A percentile compares a stretch with the other conserved stretches of the same genome.
Conservation (phyloP, 2,888 invertebrate species). For the Trissoscelio sp. region DNA sequence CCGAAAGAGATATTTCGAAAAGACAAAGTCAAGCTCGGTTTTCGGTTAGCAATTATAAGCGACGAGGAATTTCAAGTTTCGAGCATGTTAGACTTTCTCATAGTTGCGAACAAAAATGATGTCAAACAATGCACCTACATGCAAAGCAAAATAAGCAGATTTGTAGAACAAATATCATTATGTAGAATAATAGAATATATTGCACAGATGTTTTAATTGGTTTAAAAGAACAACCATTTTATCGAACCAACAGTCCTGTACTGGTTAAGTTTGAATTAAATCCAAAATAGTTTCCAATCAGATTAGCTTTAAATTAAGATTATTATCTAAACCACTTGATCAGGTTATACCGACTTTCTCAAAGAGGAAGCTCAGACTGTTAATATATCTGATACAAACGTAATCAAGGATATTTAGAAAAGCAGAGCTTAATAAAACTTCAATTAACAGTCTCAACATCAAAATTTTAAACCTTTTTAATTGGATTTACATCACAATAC, state of each 20-base stretch:
- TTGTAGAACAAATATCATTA: background rate
- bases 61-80: conserved; percentile 3
- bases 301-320: conserved; percentile 57
- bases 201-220: background rate
- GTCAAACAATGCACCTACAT: background rate
- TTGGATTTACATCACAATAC: too few relatives aligned
- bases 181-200: background rate
- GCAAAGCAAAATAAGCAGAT: background rate
- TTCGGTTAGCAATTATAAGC: conserved; percentile 7
- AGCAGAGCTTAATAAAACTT: background rate
- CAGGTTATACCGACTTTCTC: conserved; percentile 41
- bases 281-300: conserved; percentile 53
- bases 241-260: background rate
- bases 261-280: conserved; percentile 37
- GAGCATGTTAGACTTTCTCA: background rate
- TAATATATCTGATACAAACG: conserved; percentile 24
- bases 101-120: conserved; percentile 11
- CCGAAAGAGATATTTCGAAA: background rate
- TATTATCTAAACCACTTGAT: conserved; percentile 45
- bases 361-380: conserved; percentile 1
- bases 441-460: conserved; percentile 17
- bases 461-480: conserved; percentile 15
- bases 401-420: conserved; percentile 31
- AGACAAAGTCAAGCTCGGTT: conserved; percentile 7
- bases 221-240: background rate